Evolutionary conservation across 2,113 vertebrate species (phyloP), one percentile per base, ranked within the genome.

Genomic region (Cariama cristata): DNA sequence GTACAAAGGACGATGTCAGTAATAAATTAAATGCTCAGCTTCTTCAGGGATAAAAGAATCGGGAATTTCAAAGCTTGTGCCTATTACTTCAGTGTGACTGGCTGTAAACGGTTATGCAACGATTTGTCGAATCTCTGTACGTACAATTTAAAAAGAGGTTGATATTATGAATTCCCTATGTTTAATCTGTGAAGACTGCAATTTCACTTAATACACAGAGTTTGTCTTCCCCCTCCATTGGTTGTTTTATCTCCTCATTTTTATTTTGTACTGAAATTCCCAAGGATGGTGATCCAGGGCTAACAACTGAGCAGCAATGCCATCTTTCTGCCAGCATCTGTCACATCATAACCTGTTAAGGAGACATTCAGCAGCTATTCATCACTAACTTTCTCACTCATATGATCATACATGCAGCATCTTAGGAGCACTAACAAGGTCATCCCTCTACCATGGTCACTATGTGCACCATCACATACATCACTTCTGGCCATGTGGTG

Each of bases 311-410:
- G 67, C 87, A 93, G 68, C 32, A 53, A 85, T 94, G 95, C 93
- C 91, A 95, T 47, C 96, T 96, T 88, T 93, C 93, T 97, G 86
- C 40, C 84, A 96, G 60, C 27, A 40, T 5, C 1, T 53, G 80
- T 67, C 91, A 91, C 19, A 11, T 10, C 19, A 11, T 10, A 95
- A 79, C n/a, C 56, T 79, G 50, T 8, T 71, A 47, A 0, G 7
- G 40, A 75, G 33, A 63, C 7, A 32, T n/a, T 56, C 53, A 26
- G 42, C 40, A 52, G 30, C 59, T 83, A 45, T 56, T 90, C 47
- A 23, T 24, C 2, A 2, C 20, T 88, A 81, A 47, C 11, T 72
- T 86, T 47, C 33, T 76, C 49, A 33, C 38, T 73, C 62, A 35
- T 44, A 72, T 20, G 75, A 55, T 27, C 71, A 81, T 14, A 80